A percentile compares a stretch with the other conserved stretches of the same genome.
These are phyloP conservation scores for Asarcornis scutulata DNA, from an alignment of 2,113 vertebrate species.

Conservation along the genomic window DNA sequence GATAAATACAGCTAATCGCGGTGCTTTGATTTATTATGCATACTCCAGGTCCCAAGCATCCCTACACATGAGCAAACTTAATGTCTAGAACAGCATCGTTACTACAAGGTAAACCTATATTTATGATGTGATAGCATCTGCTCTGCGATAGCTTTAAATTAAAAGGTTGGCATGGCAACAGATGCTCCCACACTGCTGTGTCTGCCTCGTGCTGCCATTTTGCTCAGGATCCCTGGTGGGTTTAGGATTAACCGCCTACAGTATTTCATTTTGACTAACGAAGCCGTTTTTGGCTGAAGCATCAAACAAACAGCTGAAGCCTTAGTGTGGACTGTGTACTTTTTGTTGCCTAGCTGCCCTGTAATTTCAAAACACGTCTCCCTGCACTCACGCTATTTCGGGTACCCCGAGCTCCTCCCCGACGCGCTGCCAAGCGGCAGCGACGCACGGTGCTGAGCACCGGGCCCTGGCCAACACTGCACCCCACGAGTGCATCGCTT, in stretches of 20 bases:
- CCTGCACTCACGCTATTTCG: not conserved
- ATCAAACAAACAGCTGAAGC: not conserved
- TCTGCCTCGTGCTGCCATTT: constrained; percentile 48
- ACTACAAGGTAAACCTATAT: not conserved
- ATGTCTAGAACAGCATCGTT: not conserved
- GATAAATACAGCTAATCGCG: not conserved
- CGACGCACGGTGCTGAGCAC: not conserved
- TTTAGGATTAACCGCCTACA: constrained; percentile 1
- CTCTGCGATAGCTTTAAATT: not conserved
- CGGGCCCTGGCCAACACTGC: not conserved
- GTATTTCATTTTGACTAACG: not conserved
- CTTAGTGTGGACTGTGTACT: not conserved
- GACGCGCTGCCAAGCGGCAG: rapidly evolving
- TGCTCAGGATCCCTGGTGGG: constrained; percentile 38
- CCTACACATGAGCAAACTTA: not conserved
- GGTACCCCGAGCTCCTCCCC: not conserved
- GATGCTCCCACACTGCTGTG: constrained; percentile 49
- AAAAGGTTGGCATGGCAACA: constrained; percentile 64
- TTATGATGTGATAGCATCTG: not conserved
- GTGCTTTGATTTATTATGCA: not conserved
- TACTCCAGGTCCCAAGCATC: not conserved
- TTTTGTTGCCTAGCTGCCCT: not conserved
- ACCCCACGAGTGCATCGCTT: rapidly evolving
- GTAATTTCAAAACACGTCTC: not conserved
- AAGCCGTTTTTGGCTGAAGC: not conserved